Percentiles rank a stretch among this genome's conserved stretches.
Conservation (phyloP, 2,888 invertebrate species). For the Dilophus febrilis region DNA sequence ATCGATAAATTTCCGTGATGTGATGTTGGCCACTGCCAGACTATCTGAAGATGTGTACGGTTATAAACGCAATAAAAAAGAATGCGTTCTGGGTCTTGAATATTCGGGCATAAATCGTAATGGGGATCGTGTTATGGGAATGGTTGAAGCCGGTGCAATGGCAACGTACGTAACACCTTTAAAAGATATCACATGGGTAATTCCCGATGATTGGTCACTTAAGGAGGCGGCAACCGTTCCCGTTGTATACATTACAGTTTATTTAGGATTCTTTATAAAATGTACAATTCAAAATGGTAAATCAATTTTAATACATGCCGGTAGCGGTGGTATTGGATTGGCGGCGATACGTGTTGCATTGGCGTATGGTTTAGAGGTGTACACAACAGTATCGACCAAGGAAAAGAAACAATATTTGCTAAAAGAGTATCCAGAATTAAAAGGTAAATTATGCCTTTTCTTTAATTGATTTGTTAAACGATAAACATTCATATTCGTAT, state of each 20-base stretch:
- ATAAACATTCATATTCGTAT: no score
- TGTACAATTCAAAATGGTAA: conserved; percentile 25
- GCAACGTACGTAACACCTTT: conserved; percentile 36
- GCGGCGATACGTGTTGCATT: conserved; percentile 60
- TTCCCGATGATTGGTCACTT: conserved; percentile 55
- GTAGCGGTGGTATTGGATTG: conserved; percentile 57
- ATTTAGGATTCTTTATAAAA: conserved; percentile 32
- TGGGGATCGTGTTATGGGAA: conserved; percentile 48
- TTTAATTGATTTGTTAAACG: no score
- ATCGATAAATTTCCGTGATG: conserved; percentile 82
- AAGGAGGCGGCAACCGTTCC: conserved; percentile 64
- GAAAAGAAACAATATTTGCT: conserved; percentile 46
- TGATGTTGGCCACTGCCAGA: conserved; percentile 87
- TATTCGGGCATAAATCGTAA: conserved; percentile 40
- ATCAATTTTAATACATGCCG: conserved; percentile 37
- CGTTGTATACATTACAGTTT: conserved; percentile 56
- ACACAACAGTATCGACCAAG: conserved; percentile 50
- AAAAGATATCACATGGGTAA: conserved; percentile 35
- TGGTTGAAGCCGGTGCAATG: conserved; percentile 34
- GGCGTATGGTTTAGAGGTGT: conserved; percentile 44
- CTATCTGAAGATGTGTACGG: conserved; percentile 68
- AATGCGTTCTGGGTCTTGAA: conserved; percentile 52
- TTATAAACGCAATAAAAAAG: conserved; percentile 42
- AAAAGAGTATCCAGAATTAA: conserved; percentile 33
- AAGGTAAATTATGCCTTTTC: no score